Evolutionary conservation across 2,113 vertebrate genomes (phyloP).

Genomic region (Ascaphus truei): DNA sequence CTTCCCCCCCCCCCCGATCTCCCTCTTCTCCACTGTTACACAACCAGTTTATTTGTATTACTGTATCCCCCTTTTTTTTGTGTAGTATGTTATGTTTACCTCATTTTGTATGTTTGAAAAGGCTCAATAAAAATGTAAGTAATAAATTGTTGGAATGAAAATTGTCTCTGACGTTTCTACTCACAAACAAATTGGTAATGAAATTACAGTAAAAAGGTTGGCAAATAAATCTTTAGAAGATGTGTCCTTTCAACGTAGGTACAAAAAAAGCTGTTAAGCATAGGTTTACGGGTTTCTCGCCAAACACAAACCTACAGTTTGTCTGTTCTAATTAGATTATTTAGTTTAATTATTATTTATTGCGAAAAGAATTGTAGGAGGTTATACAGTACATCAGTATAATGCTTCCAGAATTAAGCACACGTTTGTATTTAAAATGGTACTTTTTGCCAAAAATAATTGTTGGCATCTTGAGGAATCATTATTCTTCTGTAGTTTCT

Average conservation of each 20-base stretch:
- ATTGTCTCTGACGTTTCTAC: background rate
- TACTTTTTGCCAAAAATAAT: constrained; percentile 4
- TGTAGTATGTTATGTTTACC: too few relatives aligned
- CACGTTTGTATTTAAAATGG: constrained; percentile 7
- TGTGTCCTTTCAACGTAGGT: constrained; percentile 10
- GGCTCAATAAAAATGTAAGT: too few relatives aligned
- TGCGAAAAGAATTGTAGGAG: constrained; percentile 26
- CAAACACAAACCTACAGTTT: constrained; percentile 35
- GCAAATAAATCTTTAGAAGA: constrained; percentile 1
- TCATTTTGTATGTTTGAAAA: too few relatives aligned
- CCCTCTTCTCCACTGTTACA: too few relatives aligned
- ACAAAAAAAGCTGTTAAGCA: constrained; percentile 25
- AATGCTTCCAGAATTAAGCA: constrained; percentile 21
- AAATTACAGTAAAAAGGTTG: constrained; percentile 17
- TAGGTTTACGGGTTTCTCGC: constrained; percentile 28
- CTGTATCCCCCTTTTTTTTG: too few relatives aligned
- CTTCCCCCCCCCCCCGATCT: too few relatives aligned
- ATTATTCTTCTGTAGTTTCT: background rate
- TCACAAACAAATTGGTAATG: background rate
- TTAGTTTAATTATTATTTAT: constrained; percentile 26
- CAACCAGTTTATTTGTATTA: too few relatives aligned
- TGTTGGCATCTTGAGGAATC: background rate
- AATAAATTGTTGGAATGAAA: background rate
- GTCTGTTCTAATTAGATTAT: constrained; percentile 34
- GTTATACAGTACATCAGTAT: constrained; percentile 8